These are phyloP conservation scores for Emys orbicularis DNA, from an alignment of 2,797 vertebrate species.

Conservation along the genomic window DNA sequence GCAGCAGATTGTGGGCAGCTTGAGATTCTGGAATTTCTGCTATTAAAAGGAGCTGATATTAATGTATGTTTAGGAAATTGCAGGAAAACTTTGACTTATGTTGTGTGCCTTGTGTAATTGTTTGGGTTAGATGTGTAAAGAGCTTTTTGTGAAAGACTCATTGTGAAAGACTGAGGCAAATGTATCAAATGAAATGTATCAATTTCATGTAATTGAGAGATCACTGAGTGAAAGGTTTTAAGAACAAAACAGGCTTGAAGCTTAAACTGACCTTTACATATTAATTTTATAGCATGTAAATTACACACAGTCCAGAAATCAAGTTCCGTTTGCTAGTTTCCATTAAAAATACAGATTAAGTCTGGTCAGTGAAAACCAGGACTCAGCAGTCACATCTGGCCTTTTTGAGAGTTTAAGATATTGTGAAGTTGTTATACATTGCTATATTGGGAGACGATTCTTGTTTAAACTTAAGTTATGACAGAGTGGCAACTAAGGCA, in stretches of 20 bases:
- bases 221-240: neutral
- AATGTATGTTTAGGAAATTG: constrained; percentile 86
- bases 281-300: neutral
- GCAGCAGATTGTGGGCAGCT: constrained; percentile 93
- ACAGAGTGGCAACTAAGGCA: neutral
- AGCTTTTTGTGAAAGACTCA: neutral
- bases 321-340: neutral
- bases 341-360: neutral
- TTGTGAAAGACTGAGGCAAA: neutral
- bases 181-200: neutral
- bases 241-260: neutral
- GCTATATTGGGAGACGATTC: neutral
- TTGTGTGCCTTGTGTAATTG: neutral
- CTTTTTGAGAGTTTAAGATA: neutral
- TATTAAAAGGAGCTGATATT: constrained; percentile 94
- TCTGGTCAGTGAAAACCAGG: neutral
- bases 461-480: neutral
- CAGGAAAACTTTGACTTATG: neutral
- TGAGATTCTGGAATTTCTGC: constrained; percentile 91
- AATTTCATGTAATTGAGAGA: neutral
- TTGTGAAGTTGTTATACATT: neutral
- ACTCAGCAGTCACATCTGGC: neutral
- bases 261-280: neutral
- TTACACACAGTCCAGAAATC: neutral
- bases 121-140: neutral